Evolutionary conservation across 2,113 vertebrate genomes (phyloP).

Genomic region (Amphiprion percula): DNA sequence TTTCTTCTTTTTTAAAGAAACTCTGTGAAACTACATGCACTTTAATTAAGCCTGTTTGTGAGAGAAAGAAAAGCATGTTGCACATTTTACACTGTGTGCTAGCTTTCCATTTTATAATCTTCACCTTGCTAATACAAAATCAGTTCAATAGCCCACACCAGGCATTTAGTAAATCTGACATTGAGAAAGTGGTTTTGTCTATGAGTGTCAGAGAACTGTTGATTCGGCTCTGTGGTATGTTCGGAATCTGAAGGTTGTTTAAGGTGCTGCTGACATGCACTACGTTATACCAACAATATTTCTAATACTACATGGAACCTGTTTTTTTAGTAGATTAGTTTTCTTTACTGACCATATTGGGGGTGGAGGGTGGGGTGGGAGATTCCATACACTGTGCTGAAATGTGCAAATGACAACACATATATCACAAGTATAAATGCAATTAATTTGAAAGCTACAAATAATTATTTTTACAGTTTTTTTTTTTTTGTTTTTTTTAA

Average conservation of each 20-base stretch:
- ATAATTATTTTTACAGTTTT: not conserved
- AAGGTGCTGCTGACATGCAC: not conserved
- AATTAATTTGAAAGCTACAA: not conserved
- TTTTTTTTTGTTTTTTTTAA: too few relatives aligned
- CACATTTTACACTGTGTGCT: not conserved
- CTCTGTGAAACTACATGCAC: not conserved
- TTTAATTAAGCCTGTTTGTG: not conserved
- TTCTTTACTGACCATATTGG: not conserved
- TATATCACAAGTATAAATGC: not conserved
- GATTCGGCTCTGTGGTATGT: not conserved
- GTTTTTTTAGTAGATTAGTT: not conserved
- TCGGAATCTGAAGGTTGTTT: not conserved
- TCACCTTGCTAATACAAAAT: not conserved
- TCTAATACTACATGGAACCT: not conserved
- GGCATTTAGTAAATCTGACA: conserved; percentile 25
- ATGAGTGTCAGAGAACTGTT: conserved; percentile 6
- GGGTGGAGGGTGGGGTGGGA: not conserved
- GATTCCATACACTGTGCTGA: not conserved
- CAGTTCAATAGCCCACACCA: conserved; percentile 1
- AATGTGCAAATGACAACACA: not conserved
- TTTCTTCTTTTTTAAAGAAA: too few relatives aligned
- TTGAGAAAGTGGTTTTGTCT: conserved; percentile 11
- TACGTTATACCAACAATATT: not conserved
- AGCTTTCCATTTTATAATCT: not conserved
- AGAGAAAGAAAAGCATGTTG: not conserved